Percentiles rank a stretch among this genome's conserved stretches.
Conservation (phyloP, 1,140 invertebrate species). For the Contarinia nasturtii region DNA sequence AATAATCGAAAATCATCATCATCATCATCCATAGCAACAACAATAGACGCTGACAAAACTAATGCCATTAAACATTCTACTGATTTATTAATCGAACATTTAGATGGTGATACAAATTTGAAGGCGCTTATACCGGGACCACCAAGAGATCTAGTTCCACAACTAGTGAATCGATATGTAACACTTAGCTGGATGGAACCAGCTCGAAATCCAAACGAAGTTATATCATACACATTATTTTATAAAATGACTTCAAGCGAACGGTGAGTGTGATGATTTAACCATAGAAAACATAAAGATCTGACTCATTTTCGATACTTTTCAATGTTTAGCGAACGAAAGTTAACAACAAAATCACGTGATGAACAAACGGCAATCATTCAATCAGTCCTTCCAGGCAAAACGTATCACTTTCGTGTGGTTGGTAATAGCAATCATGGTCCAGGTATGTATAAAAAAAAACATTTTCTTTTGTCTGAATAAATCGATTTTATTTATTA, state of each 20-base stretch:
- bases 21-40: too few species aligned
- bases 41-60: neutral
- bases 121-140: slow-evolving; percentile 33
- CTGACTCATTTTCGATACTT: slow-evolving; percentile 1
- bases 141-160: slow-evolving; percentile 52
- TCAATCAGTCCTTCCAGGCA: slow-evolving; percentile 59
- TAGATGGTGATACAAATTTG: slow-evolving; percentile 9
- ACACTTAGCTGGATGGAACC: slow-evolving; percentile 69
- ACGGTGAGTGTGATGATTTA: too few species aligned
- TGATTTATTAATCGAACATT: neutral
- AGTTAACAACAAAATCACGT: slow-evolving; percentile 46
- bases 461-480: too few species aligned
- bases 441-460: too few species aligned
- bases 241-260: slow-evolving; percentile 61
- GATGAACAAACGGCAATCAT: slow-evolving; percentile 65
- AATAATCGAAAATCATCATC: neutral
- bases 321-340: slow-evolving; percentile 52
- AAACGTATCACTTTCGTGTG: slow-evolving; percentile 69
- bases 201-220: slow-evolving; percentile 37
- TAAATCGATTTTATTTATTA: too few species aligned
- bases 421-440: slow-evolving; percentile 55
- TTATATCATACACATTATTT: slow-evolving; percentile 60
- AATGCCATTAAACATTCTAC: neutral
- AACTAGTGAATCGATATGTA: slow-evolving; percentile 62
- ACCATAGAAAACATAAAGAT: too few species aligned